A percentile compares a stretch with the other conserved stretches of the same genome.
These are phyloP conservation scores for Boleophthalmus pectinirostris DNA, from an alignment of 2,113 vertebrate species.

Conservation along the genomic window DNA sequence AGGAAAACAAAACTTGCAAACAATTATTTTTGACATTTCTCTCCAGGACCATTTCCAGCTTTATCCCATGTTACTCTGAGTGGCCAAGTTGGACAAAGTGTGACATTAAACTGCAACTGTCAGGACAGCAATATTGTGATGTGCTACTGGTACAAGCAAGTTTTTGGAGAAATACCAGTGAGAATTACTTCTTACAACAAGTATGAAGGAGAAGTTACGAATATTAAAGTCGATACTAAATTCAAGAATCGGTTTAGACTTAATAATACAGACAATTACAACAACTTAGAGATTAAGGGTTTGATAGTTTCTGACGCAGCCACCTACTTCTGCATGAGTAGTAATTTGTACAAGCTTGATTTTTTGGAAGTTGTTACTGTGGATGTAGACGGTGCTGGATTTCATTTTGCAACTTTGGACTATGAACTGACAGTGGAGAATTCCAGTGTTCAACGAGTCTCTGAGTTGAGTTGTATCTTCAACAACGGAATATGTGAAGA, in stretches of 20 bases:
- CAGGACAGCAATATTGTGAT: no score
- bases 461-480: constrained; percentile 50
- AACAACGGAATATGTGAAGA: constrained; percentile 43
- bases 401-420: not conserved
- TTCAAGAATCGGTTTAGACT: constrained; percentile 24
- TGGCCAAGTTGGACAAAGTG: no score
- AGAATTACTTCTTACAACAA: no score
- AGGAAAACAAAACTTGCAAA: no score
- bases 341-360: constrained; percentile 10
- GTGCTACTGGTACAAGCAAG: no score
- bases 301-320: constrained; percentile 46
- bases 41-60: no score
- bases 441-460: constrained; percentile 42
- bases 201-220: no score
- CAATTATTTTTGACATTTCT: no score
- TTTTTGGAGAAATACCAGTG: no score
- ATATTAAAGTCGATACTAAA: not conserved
- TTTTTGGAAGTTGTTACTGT: constrained; percentile 39
- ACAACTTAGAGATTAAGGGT: constrained; percentile 34
- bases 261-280: not conserved
- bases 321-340: constrained; percentile 46
- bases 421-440: constrained; percentile 28
- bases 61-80: no score
- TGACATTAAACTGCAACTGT: no score
- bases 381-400: constrained; percentile 20